These are phyloP conservation scores for Thalassoma bifasciatum DNA, from an alignment of 2,113 vertebrate species.

Conservation along the genomic window DNA sequence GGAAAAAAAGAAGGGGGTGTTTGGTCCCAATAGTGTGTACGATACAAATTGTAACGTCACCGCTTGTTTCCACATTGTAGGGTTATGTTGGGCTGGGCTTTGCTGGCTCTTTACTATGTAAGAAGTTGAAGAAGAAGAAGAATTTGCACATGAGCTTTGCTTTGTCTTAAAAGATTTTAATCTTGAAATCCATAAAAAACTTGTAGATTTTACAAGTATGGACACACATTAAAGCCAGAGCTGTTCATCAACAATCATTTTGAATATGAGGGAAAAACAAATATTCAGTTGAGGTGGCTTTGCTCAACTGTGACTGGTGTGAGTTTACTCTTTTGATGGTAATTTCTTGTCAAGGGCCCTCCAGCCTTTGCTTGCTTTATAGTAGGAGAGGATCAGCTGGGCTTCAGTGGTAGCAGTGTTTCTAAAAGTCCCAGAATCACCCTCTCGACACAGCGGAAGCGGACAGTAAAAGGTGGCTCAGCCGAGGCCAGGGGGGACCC, in stretches of 20 bases:
- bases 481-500: conserved; percentile 82
- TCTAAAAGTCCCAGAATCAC: conserved; percentile 74
- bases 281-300: conserved; percentile 19
- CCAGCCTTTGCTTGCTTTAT: conserved; percentile 87
- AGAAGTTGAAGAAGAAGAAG: too few relatives aligned
- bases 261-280: conserved; percentile 17
- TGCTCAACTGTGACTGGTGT: conserved; percentile 59
- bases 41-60: not conserved
- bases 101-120: too few relatives aligned
- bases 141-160: too few relatives aligned
- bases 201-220: not conserved
- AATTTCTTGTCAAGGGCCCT: conserved; percentile 90
- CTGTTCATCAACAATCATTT: conserved; percentile 24
- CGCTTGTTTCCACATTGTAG: too few relatives aligned
- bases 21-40: not conserved
- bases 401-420: conserved; percentile 85
- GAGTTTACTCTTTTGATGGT: conserved; percentile 86
- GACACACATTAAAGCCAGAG: not conserved
- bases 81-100: not conserved
- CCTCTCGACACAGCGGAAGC: conserved; percentile 86
- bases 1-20: not conserved
- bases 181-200: too few relatives aligned
- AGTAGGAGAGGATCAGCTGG: conserved; percentile 83
- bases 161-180: too few relatives aligned
- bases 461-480: conserved; percentile 89